Conservation (phyloP, 2,113 vertebrate genomes). For the Cottus gobio region DNA sequence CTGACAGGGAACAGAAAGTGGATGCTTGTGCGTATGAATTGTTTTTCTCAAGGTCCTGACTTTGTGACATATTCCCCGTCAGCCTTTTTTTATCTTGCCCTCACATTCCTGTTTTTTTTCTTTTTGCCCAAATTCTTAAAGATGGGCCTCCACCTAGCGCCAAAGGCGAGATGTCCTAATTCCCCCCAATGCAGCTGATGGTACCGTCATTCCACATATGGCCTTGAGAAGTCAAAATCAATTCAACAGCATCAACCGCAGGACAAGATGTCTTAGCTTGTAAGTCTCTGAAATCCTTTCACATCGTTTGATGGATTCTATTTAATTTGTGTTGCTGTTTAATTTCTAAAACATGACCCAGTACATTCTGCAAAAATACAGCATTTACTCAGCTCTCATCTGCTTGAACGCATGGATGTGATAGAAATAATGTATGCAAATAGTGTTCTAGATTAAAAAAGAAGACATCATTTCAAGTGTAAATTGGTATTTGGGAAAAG, state of each 20-base stretch:
- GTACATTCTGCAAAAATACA: conserved; percentile 26
- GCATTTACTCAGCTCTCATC: conserved; percentile 6
- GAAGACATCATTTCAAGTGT: conserved; percentile 31
- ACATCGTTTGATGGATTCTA: conserved; percentile 57
- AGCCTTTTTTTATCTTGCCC: conserved; percentile 43
- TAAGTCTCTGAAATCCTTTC: conserved; percentile 51
- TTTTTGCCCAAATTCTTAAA: not conserved
- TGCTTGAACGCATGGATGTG: conserved; percentile 10
- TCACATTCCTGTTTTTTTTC: not conserved
- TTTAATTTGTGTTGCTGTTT: conserved; percentile 48
- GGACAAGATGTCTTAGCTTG: conserved; percentile 58
- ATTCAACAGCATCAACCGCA: conserved; percentile 63
- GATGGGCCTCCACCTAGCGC: conserved; percentile 6
- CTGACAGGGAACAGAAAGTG: conserved; percentile 66
- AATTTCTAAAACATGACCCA: not conserved
- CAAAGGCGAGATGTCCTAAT: conserved; percentile 41
- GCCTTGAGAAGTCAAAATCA: conserved; percentile 70
- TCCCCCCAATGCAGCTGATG: conserved; percentile 44
- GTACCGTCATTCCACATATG: conserved; percentile 21
- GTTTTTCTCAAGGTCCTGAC: conserved; percentile 74
- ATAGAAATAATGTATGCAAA: conserved; percentile 35
- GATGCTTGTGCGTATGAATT: conserved; percentile 51
- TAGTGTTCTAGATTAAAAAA: conserved; percentile 18
- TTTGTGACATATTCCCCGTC: conserved; percentile 56
- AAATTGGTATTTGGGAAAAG: conserved; percentile 36